Percentiles rank a stretch among this genome's conserved stretches.
Evolutionary conservation across 2,113 vertebrate species (phyloP).

Genomic region (Bubalus kerabau): DNA sequence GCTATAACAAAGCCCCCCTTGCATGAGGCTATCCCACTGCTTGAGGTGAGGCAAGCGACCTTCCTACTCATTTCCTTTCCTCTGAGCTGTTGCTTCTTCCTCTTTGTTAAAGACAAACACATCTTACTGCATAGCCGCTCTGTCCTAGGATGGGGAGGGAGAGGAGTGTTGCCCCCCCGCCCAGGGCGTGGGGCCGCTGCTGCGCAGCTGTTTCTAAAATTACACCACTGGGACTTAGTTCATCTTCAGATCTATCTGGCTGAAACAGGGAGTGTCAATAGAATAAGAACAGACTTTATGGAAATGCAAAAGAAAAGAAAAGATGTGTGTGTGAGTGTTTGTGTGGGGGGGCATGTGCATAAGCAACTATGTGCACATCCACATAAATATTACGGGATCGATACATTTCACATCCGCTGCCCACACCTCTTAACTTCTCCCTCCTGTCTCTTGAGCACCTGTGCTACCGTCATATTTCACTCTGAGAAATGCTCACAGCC

Average conservation of each 20-base stretch:
- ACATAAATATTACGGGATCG: conserved; percentile 62
- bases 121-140: conserved; percentile 56
- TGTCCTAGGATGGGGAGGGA: conserved; percentile 26
- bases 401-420: conserved; percentile 58
- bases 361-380: background rate
- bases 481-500: conserved; percentile 48
- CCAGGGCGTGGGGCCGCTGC: background rate
- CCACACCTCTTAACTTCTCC: conserved; percentile 66
- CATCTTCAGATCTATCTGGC: background rate
- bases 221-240: background rate
- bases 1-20: conserved; percentile 72
- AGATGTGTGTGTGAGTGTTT: background rate
- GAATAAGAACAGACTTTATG: background rate
- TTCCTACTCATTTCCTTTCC: conserved; percentile 71
- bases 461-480: conserved; percentile 55
- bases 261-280: background rate
- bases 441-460: conserved; percentile 59
- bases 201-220: conserved; percentile 45
- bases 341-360: background rate
- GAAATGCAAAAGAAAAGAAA: conserved; percentile 19
- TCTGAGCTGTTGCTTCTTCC: conserved; percentile 70
- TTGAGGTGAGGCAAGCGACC: conserved; percentile 68
- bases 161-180: background rate
- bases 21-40: conserved; percentile 77
- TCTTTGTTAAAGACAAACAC: conserved; percentile 64